phyloP scores from a whole-genome alignment of 2,888 invertebrate species.

The Conus canariensis region DNA sequence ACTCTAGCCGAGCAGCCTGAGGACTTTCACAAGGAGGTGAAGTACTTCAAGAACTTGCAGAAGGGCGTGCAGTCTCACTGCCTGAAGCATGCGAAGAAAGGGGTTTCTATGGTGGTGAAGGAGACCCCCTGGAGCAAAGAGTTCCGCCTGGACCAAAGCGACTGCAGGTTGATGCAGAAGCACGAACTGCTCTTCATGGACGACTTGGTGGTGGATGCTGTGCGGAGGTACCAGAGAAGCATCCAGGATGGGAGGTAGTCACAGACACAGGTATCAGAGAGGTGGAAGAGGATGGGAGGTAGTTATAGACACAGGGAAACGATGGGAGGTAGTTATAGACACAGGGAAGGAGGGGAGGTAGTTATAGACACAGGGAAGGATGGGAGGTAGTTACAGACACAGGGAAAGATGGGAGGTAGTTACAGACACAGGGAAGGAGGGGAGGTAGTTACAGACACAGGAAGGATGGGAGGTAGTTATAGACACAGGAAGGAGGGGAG shows the following conservation, averaged over 20 bases:
- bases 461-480: too few species aligned
- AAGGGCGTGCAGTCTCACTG: conserved; percentile 31
- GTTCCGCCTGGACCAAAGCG: conserved; percentile 23
- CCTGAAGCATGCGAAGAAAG: too few species aligned
- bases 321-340: too few species aligned
- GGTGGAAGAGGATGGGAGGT: too few species aligned
- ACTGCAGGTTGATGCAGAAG: conserved; percentile 46
- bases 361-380: too few species aligned
- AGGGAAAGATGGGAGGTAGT: too few species aligned
- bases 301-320: too few species aligned
- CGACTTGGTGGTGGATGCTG: conserved; percentile 21
- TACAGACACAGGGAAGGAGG: too few species aligned
- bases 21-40: conserved; percentile 44
- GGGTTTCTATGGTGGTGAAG: neutral
- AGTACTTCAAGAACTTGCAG: conserved; percentile 35
- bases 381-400: too few species aligned
- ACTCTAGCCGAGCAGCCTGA: neutral
- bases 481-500: too few species aligned
- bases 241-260: neutral
- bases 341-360: too few species aligned
- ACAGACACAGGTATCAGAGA: neutral
- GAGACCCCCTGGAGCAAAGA: conserved; percentile 36
- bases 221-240: conserved; percentile 7
- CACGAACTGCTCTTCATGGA: conserved; percentile 44
- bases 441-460: too few species aligned